Percentiles rank a stretch among this genome's conserved stretches.
These are phyloP conservation scores for Trisateles emortualis DNA, from an alignment of 2,888 invertebrate species.

Conservation along the genomic window DNA sequence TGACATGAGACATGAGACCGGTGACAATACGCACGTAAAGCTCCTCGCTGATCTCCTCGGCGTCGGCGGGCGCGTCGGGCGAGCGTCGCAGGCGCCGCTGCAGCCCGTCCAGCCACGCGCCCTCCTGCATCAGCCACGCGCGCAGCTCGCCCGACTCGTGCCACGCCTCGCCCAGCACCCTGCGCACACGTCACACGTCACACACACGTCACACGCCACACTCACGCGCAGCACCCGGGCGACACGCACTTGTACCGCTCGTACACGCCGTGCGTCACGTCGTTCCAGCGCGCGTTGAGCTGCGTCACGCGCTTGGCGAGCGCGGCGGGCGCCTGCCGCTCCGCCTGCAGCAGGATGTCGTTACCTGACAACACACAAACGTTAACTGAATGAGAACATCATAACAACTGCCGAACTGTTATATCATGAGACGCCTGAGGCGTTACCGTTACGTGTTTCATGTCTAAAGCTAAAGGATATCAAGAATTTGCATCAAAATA, in stretches of 20 bases:
- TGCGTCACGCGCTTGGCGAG: conserved; percentile 89
- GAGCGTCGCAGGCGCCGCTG: conserved; percentile 91
- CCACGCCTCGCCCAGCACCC: conserved; percentile 90
- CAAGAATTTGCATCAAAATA: too few species aligned
- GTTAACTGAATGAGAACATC: too few species aligned
- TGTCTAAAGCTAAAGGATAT: too few species aligned
- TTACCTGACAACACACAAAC: conserved; percentile 75
- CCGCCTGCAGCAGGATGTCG: conserved; percentile 88
- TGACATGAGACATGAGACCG: not conserved
- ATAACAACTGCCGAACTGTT: too few species aligned
- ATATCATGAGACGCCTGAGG: too few species aligned
- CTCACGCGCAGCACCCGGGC: not conserved
- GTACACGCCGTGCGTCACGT: conserved; percentile 89
- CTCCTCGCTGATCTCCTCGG: conserved; percentile 96
- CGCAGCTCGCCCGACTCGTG: conserved; percentile 92
- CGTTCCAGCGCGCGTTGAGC: conserved; percentile 91
- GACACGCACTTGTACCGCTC: conserved; percentile 86
- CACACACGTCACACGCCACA: too few species aligned
- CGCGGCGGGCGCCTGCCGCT: conserved; percentile 80
- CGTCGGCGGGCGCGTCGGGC: conserved; percentile 92
- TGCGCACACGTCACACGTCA: conserved; percentile 65
- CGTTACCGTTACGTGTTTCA: too few species aligned
- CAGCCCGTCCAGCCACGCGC: conserved; percentile 92
- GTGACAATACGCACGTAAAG: conserved; percentile 87
- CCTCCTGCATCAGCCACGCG: conserved; percentile 92